These are phyloP conservation scores for Microplitis demolitor DNA, from an alignment of 1,140 invertebrate species.

Conservation along the genomic window DNA sequence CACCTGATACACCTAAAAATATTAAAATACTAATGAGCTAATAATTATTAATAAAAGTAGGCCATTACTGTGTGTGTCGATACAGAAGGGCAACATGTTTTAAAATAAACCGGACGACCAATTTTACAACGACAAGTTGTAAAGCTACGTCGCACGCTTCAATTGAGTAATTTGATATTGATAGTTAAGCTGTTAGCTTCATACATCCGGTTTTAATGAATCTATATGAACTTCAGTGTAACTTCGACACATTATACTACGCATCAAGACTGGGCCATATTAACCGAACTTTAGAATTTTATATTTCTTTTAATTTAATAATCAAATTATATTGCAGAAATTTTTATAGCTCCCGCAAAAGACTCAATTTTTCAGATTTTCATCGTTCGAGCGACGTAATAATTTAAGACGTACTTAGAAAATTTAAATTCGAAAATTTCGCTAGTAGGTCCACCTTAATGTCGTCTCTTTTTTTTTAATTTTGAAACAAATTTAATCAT, in stretches of 20 bases:
- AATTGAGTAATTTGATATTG: slow-evolving; percentile 12
- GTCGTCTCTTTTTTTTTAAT: too few species aligned
- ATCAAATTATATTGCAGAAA: too few species aligned
- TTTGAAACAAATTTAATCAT: too few species aligned
- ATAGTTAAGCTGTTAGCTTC: not conserved
- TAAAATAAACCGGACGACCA: slow-evolving; percentile 25
- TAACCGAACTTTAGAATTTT: too few species aligned
- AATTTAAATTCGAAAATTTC: too few species aligned
- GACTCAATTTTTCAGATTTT: too few species aligned
- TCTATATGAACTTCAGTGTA: not conserved
- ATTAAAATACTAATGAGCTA: not conserved
- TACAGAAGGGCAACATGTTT: slow-evolving; percentile 3
- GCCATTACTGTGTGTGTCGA: not conserved
- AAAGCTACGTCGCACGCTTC: slow-evolving; percentile 13
- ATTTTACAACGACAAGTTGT: slow-evolving; percentile 10
- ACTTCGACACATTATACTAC: not conserved
- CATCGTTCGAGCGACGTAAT: too few species aligned
- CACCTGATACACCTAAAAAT: slow-evolving; percentile 50
- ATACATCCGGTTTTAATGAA: not conserved
- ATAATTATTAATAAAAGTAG: not conserved
- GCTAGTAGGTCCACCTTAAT: too few species aligned
- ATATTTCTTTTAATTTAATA: too few species aligned
- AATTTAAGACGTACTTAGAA: too few species aligned
- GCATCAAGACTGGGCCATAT: too few species aligned
- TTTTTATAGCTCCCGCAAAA: too few species aligned